phyloP scores from a whole-genome alignment of 2,888 invertebrate genomes.

The Caenorhabditis imperialis region DNA sequence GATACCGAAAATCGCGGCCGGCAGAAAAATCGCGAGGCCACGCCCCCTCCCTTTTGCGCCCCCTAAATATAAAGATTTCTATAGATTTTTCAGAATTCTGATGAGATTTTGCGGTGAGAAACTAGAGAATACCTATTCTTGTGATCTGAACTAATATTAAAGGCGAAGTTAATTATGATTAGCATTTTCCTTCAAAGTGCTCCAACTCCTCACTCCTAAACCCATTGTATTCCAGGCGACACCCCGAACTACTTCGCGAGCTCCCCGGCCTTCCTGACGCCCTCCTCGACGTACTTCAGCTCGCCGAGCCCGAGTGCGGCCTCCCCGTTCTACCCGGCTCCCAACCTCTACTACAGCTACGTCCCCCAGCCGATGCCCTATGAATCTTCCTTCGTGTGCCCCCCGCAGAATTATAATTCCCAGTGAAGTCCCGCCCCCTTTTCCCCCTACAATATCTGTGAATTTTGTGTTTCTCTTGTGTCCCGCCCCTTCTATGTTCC shows the following conservation, averaged over 20 bases:
- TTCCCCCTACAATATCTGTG: slow-evolving; percentile 22
- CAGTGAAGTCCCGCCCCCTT: neutral
- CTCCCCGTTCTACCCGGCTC: slow-evolving; percentile 22
- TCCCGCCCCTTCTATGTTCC: slow-evolving; percentile 6
- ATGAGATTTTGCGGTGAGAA: too few species aligned
- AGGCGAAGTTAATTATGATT: too few species aligned
- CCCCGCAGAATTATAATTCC: neutral
- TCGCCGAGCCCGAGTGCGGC: slow-evolving; percentile 20
- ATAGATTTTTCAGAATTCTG: too few species aligned
- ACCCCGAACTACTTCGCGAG: slow-evolving; percentile 5
- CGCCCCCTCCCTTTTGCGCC: too few species aligned
- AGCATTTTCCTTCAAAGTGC: too few species aligned
- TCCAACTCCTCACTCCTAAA: too few species aligned
- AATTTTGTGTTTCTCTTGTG: slow-evolving; percentile 7
- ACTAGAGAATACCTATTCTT: too few species aligned
- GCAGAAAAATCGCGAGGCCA: too few species aligned
- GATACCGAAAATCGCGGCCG: too few species aligned
- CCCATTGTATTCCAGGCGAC: slow-evolving; percentile 2
- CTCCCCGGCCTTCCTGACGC: slow-evolving; percentile 33
- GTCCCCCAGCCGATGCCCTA: slow-evolving; percentile 19
- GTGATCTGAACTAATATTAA: too few species aligned
- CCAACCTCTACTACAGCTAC: slow-evolving; percentile 38
- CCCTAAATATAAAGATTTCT: too few species aligned
- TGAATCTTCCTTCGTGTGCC: slow-evolving; percentile 1
- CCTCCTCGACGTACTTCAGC: slow-evolving; percentile 17